Conservation (phyloP, 1,140 invertebrate species). For the Caenorhabditis elegans region WBcel235 BX284603.4:10648501-10649000, state of each 20-base stretch:
- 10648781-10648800: not conserved
- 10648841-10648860: not conserved
- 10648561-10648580: not conserved
- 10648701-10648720: not conserved
- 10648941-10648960: too few relatives aligned
- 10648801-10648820: not conserved
- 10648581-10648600: conserved; percentile 15
- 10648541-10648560: not conserved
- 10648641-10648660: not conserved
- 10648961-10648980: too few relatives aligned
- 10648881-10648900: too few relatives aligned
- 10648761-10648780: not conserved
- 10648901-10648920: too few relatives aligned
- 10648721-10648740: not conserved
- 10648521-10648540: not conserved
- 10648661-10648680: not conserved
- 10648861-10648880: too few relatives aligned
- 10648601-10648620: not conserved
- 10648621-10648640: not conserved
- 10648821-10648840: not conserved
- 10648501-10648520: too few relatives aligned
- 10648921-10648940: too few relatives aligned
- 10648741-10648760: not conserved
- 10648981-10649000: too few relatives aligned
- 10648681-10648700: not conserved